Conservation (phyloP, 2,113 vertebrate genomes). For the Pterocles burchelli region DNA sequence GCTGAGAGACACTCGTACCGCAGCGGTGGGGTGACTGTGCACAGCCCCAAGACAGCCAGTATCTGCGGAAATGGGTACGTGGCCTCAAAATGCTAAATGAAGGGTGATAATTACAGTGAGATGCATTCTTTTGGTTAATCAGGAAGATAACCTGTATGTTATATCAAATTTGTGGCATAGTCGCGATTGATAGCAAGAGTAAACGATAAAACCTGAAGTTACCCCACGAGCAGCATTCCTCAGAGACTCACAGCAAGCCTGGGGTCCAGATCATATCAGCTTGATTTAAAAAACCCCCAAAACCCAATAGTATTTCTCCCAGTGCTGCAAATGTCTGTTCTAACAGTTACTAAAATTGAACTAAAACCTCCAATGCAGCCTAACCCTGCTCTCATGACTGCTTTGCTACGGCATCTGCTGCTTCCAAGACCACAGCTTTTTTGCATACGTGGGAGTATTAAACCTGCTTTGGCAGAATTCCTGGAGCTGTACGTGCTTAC, state of each 20-base stretch:
- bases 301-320: neutral
- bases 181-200: accelerated
- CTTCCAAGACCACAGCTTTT: constrained; percentile 2
- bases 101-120: neutral
- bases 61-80: neutral
- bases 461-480: constrained; percentile 41
- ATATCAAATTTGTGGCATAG: accelerated
- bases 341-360: neutral
- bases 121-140: constrained; percentile 2
- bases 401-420: neutral
- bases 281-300: neutral
- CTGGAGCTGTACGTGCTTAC: neutral
- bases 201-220: neutral
- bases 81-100: constrained; percentile 21
- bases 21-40: neutral
- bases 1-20: neutral
- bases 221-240: neutral
- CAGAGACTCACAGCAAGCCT: neutral
- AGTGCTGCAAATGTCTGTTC: neutral
- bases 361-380: neutral
- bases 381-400: neutral
- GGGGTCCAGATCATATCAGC: neutral
- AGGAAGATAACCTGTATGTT: neutral
- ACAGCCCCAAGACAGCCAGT: neutral
- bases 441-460: constrained; percentile 12